A percentile compares a stretch with the other conserved stretches of the same genome.
Conservation (phyloP, 2,797 vertebrate species). For the Valencia hispanica region DNA sequence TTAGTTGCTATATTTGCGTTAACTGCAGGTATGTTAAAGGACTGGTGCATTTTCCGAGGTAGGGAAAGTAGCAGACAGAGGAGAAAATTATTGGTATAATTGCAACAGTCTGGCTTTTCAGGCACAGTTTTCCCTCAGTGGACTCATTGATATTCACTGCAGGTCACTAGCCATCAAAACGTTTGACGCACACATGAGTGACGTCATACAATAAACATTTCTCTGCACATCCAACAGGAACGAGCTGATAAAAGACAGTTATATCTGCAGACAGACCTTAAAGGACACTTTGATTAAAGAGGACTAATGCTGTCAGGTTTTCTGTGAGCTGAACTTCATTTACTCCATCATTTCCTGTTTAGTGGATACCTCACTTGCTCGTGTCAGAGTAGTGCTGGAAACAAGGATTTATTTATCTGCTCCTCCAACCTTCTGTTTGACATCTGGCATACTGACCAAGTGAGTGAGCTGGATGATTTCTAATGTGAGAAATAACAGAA, state of each 20-base stretch:
- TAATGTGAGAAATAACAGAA: not conserved
- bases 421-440: conserved; percentile 10
- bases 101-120: conserved; percentile 35
- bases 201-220: conserved; percentile 65
- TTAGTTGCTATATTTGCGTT: not conserved
- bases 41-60: conserved; percentile 19
- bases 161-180: conserved; percentile 52
- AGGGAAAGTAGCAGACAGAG: conserved; percentile 20
- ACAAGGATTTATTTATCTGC: conserved; percentile 5
- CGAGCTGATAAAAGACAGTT: conserved; percentile 39
- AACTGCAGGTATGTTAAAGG: conserved; percentile 10
- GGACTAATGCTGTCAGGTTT: conserved; percentile 6
- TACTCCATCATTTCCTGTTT: conserved; percentile 13
- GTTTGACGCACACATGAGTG: conserved; percentile 65
- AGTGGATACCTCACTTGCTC: not conserved
- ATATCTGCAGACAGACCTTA: conserved; percentile 26
- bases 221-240: conserved; percentile 47
- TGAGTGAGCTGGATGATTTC: not conserved
- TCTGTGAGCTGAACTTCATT: conserved; percentile 13
- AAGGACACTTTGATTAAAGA: conserved; percentile 32
- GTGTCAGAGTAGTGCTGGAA: conserved; percentile 1
- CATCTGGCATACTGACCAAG: not conserved
- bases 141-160: conserved; percentile 66
- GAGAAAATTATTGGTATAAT: conserved; percentile 28
- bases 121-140: conserved; percentile 26